Evolutionary conservation across 2,113 vertebrate species (phyloP).

Genomic region (Caranx ignobilis): DNA sequence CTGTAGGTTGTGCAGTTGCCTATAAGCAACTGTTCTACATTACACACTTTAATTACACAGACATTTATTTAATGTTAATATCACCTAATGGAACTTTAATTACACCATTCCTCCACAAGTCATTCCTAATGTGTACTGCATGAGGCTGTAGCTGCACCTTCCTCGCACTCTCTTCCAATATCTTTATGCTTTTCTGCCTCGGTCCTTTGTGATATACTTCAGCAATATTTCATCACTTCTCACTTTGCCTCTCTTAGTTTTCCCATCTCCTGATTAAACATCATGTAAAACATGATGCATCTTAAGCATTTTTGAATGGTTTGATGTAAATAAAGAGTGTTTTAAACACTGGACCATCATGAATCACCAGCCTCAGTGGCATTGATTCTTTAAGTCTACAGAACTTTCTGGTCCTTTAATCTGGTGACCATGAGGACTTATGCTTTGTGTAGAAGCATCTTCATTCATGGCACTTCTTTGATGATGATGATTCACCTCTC

Average conservation of each 20-base stretch:
- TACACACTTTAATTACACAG: constrained; percentile 49
- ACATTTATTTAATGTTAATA: constrained; percentile 62
- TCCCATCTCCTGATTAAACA: constrained; percentile 21
- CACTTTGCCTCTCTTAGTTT: constrained; percentile 62
- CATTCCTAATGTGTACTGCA: constrained; percentile 36
- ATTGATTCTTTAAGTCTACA: not conserved
- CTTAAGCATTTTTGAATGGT: not conserved
- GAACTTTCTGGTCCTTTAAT: not conserved
- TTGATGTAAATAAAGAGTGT: not conserved
- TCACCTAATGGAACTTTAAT: constrained; percentile 66
- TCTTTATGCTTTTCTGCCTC: constrained; percentile 48
- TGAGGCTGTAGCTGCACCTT: constrained; percentile 28
- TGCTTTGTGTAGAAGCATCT: not conserved
- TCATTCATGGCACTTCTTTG: not conserved
- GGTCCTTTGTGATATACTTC: constrained; percentile 35
- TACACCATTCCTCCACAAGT: constrained; percentile 42
- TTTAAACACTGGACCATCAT: not conserved
- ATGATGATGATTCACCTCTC: not conserved
- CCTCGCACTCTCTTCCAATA: constrained; percentile 25
- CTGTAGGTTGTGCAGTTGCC: too few relatives aligned
- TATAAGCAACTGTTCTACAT: constrained; percentile 28
- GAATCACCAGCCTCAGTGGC: not conserved
- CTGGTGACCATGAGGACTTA: not conserved
- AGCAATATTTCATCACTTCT: constrained; percentile 60
- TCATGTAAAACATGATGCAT: not conserved